A percentile compares a stretch with the other conserved stretches of the same genome.
Conservation (phyloP, 2,113 vertebrate species). For the Dipodomys stephensi region DNA sequence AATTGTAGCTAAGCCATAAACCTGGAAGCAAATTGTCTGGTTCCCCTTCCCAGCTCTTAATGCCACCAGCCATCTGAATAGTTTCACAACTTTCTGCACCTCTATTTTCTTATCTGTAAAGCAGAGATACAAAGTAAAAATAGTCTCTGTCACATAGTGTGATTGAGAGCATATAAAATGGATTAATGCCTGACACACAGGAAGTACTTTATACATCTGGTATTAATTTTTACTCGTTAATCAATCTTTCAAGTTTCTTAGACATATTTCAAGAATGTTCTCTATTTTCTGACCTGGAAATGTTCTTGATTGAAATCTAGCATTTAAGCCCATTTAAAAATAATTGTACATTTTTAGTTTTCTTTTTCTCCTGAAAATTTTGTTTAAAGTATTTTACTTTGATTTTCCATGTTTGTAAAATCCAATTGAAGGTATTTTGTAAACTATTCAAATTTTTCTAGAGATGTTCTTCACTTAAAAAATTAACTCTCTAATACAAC, state of each 20-base stretch:
- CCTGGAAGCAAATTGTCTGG: background rate
- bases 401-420: background rate
- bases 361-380: background rate
- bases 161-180: background rate
- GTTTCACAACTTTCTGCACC: background rate
- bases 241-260: slow-evolving; percentile 9
- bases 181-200: background rate
- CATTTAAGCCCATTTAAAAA: background rate
- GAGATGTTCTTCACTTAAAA: background rate
- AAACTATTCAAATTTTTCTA: background rate
- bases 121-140: slow-evolving; percentile 52
- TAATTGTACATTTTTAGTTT: background rate
- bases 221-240: background rate
- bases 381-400: slow-evolving; percentile 3
- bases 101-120: slow-evolving; percentile 37
- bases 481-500: background rate
- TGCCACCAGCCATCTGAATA: background rate
- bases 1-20: background rate
- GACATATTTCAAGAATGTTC: background rate
- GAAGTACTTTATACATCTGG: background rate
- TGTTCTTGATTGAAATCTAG: slow-evolving; percentile 10
- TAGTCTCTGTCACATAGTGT: background rate
- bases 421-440: background rate
- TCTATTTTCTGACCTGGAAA: background rate
- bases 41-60: background rate